phyloP scores from a whole-genome alignment of 2,797 vertebrate species.

The Tympanoctomys barrerae region DNA sequence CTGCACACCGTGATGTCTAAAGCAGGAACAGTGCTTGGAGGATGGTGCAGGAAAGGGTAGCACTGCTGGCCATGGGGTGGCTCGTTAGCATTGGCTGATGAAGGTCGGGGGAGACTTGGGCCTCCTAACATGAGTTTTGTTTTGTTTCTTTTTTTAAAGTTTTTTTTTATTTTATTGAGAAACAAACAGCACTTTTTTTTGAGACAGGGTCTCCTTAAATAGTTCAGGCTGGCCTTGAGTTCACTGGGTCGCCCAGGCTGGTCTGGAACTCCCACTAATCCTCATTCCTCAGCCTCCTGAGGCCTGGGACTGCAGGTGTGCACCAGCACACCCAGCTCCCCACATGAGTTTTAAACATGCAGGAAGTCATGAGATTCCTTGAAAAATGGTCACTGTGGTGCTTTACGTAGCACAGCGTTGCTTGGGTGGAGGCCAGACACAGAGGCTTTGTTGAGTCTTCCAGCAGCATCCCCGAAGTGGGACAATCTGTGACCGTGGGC shows the following conservation, averaged over 20 bases:
- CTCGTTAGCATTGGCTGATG: not conserved
- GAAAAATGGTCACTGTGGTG: not conserved
- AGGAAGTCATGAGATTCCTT: conserved; percentile 40
- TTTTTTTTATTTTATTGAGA: too few relatives aligned
- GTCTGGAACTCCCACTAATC: not conserved
- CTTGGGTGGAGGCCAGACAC: not conserved
- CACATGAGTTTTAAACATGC: conserved; percentile 6
- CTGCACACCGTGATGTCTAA: not conserved
- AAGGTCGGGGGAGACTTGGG: not conserved
- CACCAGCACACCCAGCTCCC: not conserved
- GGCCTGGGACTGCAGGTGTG: not conserved
- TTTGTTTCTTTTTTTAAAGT: not conserved
- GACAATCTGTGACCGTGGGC: not conserved
- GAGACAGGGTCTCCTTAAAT: not conserved
- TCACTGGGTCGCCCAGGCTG: not conserved
- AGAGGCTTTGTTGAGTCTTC: not conserved
- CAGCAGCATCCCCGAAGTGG: not conserved
- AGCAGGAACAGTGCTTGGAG: not conserved
- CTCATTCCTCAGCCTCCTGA: not conserved
- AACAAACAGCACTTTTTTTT: too few relatives aligned
- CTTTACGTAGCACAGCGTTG: not conserved
- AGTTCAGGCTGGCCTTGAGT: not conserved
- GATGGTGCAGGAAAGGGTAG: conserved; percentile 35
- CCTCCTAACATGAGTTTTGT: not conserved
- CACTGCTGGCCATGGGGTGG: not conserved